Base-by-base conservation (phyloP, 2,113 vertebrate species). In the Apodemus sylvaticus region DNA sequence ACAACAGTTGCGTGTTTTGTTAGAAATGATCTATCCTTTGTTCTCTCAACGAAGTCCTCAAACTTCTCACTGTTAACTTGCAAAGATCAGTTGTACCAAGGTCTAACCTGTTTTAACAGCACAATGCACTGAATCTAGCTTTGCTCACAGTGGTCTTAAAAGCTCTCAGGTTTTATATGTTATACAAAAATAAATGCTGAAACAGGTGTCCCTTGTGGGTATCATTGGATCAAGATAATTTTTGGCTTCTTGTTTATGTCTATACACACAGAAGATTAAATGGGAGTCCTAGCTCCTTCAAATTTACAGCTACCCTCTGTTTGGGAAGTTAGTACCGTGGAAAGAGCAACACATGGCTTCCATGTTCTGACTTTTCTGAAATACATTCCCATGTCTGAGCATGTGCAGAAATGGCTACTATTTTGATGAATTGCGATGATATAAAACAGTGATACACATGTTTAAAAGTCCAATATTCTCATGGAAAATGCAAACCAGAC, bases 131-230 rank as follows among this genome's bases (percentile, higher is more conserved):
- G 42, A 85, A 51, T 29, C 26, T 68, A n/a, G 39, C 22, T 5
- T 87, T 53, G 51, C 79, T 85, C 76, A 81, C 58, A 74, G 53
- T 95, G 55, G 39, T 86, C 51, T 86, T 51, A 20, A 90, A 88
- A 88, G 29, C 12, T 68, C 64, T 86, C 34, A 39, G 29, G 64
- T 74, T 95, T 97, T 82, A 55, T 71, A 29, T 96, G 71, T 42
- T 45, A 70, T 3, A 94, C 78, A 87, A 93, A 94, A 64, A 86
- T 42, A 96, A 91, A 82, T 71, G 94, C n/a, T 76, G 8, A 81
- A 77, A 62, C 51, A 31, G 53, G 22, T 94, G 31, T 64, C 12
- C 89, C 62, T 86, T 79, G n/a, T 90, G 22, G 70, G 51, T n/a
- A 66, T 70, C 34, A 73, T 42, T n/a, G 36, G 85, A 60, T 78